Evolutionary conservation across 1,140 invertebrate species (phyloP), one percentile per base, ranked within the genome.

Genomic region (Neuroterus valhalla): DNA sequence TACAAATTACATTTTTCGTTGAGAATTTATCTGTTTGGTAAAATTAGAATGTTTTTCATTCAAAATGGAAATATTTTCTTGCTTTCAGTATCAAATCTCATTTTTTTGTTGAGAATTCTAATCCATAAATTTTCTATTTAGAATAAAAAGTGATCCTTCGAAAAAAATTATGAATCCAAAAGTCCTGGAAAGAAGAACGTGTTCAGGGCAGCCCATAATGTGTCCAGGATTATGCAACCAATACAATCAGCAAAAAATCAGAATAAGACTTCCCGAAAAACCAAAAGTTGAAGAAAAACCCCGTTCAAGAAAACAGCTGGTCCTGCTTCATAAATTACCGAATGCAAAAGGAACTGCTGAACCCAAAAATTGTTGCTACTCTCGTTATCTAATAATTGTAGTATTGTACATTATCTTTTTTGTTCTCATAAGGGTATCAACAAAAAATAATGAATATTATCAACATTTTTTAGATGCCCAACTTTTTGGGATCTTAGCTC

Each of bases 401-500:
- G 2, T 31, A 8, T 12, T 62, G 3, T 62, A 31, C 11, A 62
- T 31, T 31, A n/a, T 62, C 31, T 31, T 31, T 6, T 23, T 31
- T 62, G 26, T 15, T 3, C 1, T 62, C 8, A 62, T 62, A n/a
- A 14, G 23, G 1, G 12, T 26, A 15, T 15, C 31, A 5, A 26
- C n/a, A 5, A 26, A 26, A 6, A 14, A 62, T n/a, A 23, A 45
- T 68, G 19, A 44, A 44, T 44, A 19, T 21, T 68, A 68, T 45
- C 12, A 31, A 45, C 43, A 26, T 26, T 88, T 88, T 71, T 50
- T 83, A 14, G 76, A 82, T 38, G 84, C 81, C 43, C 87, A 89
- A 77, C 83, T 89, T 46, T 89, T 83, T 70, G 89, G 89, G 68
- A 71, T 89, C 66, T 70, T 87, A 68, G 84, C 78, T 44, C 66